Conservation (phyloP, 2,797 vertebrate genomes). For the Erithacus rubecula region DNA sequence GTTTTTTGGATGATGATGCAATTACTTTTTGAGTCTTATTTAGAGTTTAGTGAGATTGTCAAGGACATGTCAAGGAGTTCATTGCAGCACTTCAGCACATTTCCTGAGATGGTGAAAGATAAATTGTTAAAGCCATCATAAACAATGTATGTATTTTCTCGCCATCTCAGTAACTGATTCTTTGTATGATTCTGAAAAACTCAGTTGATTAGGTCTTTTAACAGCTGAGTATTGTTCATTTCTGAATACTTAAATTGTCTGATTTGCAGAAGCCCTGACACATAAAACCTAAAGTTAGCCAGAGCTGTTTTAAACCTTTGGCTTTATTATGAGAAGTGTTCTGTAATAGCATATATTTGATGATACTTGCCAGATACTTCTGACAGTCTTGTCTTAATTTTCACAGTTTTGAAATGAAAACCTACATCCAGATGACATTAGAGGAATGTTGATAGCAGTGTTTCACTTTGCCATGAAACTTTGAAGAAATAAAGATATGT, state of each 20-base stretch:
- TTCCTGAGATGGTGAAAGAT: neutral
- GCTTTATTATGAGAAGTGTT: neutral
- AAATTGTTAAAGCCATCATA: neutral
- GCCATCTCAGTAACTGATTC: neutral
- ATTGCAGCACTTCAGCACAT: neutral
- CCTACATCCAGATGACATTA: neutral
- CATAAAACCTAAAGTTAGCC: neutral
- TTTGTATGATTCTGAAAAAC: neutral
- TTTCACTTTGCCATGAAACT: neutral
- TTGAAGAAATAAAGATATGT: neutral
- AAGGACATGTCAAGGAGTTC: neutral
- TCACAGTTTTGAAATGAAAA: neutral
- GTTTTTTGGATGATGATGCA: neutral
- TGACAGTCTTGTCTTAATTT: neutral
- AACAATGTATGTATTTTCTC: neutral
- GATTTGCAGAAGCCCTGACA: neutral
- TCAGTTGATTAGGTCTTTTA: neutral
- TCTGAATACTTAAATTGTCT: neutral
- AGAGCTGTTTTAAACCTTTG: neutral
- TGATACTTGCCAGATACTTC: neutral
- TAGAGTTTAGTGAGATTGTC: neutral
- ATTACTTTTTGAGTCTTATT: neutral
- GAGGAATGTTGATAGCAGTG: neutral
- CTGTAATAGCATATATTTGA: neutral
- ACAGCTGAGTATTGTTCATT: neutral